Percentiles rank a stretch among this genome's conserved stretches.
These are phyloP conservation scores for Volucella inflata DNA, from an alignment of 2,888 invertebrate genomes.

Conservation along the genomic window DNA sequence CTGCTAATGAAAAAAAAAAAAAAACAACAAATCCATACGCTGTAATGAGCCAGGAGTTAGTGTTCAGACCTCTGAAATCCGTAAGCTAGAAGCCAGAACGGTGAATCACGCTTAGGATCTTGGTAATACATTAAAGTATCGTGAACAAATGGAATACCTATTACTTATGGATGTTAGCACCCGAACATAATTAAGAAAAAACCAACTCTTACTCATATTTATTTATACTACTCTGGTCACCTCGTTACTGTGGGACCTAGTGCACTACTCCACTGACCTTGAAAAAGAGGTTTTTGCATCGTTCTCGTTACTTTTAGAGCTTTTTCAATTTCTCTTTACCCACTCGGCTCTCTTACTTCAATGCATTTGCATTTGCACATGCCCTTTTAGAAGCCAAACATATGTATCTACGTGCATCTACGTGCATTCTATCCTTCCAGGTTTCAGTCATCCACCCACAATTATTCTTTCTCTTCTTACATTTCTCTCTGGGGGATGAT, in stretches of 20 bases:
- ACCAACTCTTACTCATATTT: no score
- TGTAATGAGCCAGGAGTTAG: no score
- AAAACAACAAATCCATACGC: no score
- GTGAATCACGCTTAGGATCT: no score
- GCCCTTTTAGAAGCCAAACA: constrained; percentile 7
- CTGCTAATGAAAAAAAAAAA: no score
- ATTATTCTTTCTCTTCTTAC: neutral
- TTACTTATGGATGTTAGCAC: no score
- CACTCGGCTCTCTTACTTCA: constrained; percentile 18
- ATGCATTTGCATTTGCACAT: constrained; percentile 41
- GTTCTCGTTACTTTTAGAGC: neutral
- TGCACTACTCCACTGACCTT: constrained; percentile 54
- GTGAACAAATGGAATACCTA: no score
- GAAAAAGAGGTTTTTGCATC: constrained; percentile 50
- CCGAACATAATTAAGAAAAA: no score
- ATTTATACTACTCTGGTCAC: constrained; percentile 9
- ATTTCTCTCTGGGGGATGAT: constrained; percentile 16
- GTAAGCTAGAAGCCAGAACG: no score
- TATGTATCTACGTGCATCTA: constrained; percentile 5
- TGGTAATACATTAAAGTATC: no score
- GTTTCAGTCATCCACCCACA: constrained; percentile 38
- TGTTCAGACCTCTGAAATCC: no score
- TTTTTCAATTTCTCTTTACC: constrained; percentile 14
- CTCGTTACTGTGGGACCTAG: constrained; percentile 24
- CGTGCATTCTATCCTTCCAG: neutral